Evolutionary conservation across 1,140 invertebrate genomes (phyloP), one percentile per base, ranked within the genome.

Genomic region (Drosophila funebris): DNA sequence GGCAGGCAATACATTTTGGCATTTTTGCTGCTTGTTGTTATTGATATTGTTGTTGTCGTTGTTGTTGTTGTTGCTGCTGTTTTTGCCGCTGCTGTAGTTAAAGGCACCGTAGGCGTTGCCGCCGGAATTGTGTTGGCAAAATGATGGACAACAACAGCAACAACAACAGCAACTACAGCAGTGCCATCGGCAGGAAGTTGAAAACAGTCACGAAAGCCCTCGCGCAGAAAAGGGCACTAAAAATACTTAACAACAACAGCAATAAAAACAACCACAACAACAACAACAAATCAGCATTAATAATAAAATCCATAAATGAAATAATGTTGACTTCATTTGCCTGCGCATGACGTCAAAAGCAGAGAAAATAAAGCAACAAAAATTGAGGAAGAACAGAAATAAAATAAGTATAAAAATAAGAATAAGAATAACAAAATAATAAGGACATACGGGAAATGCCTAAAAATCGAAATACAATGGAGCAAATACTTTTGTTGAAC

Each of bases 241-340:
- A 88, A 85, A 82, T 81, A 75, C 48, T 52, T 44, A 11, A 33
- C 54, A 52, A 67, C 27, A 53, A 66, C 27, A 79, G 60, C 44
- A 76, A 76, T 6, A 68, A 33, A 14, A 20, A 44, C 39, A 54
- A 29, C 9, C 56, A 29, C 13, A 53, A 69, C 43, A 54, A 70
- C 46, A 76, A 37, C 62, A 63, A 41, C 64, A 67, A 67, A 53
- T 73, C 82, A 83, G 79, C 83, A 87, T 88, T 87, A 87, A 87
- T 87, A 87, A 88, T 62, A 79, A 88, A 87, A 87, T 87, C 83
- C 83, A 87, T 87, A 87, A 87, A 87, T 76, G 83, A 87, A 87
- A 87, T 88, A 87, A 87, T 88, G 82, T 87, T 78, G 71, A 82
- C 71, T 87, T 76, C 71, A 87, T 81, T 85, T 81, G 73, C 68